Evolutionary conservation across 2,888 invertebrate species (phyloP), one percentile per base, ranked within the genome.

Genomic region (Lycaena phlaeas): DNA sequence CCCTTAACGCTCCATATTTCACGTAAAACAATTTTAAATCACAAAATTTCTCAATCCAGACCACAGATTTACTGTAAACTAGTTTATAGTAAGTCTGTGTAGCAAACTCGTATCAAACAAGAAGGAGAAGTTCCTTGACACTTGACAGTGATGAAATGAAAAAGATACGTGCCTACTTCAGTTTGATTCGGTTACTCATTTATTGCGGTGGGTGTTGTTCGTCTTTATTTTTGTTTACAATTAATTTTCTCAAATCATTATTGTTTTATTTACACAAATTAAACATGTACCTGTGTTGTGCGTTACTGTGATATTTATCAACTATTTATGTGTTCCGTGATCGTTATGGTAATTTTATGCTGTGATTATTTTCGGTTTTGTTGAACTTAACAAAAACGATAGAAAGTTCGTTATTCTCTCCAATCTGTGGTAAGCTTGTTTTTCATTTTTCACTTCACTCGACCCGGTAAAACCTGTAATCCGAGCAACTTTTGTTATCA

Each of bases 261-360:
- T 37, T 41, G 46, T 48, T 59, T 54, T 61, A 53, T 50, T 53
- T 51, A 46, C 46, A 37, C 41, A 46, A 42, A 52, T 30, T 38
- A 48, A 18, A 11, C 18, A 2, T 47, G 46, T 37, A 41, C 28
- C 42, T 53, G 60, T 59, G 56, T 66, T 65, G 64, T 70, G 71
- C 49, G 49, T 44, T 38, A 41, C 56, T 64, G 68, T 72, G 70
- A 62, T 64, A 63, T 50, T 50, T 48, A 18, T 9, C 6, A 10
- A 31, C 3, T 4, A 22, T 57, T 38, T 49, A 46, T 27, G 34
- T 44, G 41, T 38, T 2, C 4, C 18, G 27, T 18, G 27, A 34
- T n/a, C 14, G 34, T 34, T 27, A 45, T 40, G 40, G 27, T 39
- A 25, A 22, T 25, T 15, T 42, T 37, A 31, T 40, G n/a, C 43